Evolutionary conservation across 1,140 invertebrate genomes (phyloP), one percentile per base, ranked within the genome.

Genomic region (Cherax destructor): DNA sequence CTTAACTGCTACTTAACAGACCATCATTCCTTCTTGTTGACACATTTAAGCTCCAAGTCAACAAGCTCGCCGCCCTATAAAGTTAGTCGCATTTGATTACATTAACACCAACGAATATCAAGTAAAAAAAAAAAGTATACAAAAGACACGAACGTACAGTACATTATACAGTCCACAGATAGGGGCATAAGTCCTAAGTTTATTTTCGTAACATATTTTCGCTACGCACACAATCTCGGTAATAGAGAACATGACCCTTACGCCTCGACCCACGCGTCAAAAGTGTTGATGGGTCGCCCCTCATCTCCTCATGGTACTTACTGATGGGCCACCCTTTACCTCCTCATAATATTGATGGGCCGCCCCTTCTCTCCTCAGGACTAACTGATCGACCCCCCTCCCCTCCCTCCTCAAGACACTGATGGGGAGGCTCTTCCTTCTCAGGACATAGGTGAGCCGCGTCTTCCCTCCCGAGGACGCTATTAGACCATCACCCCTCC

Each of bases 41-140:
- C 11, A 69, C 65, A 21, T 11, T 69, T 69, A 18, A 69, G 21
- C 16, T 21, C 65, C 6, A 69, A 69, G 30, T 41, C 65, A 69
- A 69, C 65, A 69, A 18, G 18, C 65, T 69, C 5, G 16, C 30
- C 9, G 61, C n/a, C 80, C 80, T 56, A 13, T 56, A 13, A 56
- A 56, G 47, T 83, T 83, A 83, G 52, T 47, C 81, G 59, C 49
- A 47, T 24, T 24, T 83, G 81, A 83, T 83, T 56, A 83, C 81
- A 83, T 69, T 69, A 83, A 83, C 59, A 83, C 49, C 80, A 30
- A n/a, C 52, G 13, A 18, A 18, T 21, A 69, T 18, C 65, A 69
- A 11, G 13, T 6, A n/a, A 13, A 18, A 21, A 18, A 16, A 65
- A 13, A 69, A 13, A 5, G 65, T 6, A 21, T n/a, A 18, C 16